These are phyloP conservation scores for Phrynosoma platyrhinos DNA, from an alignment of 2,113 vertebrate genomes.

Conservation along the genomic window DNA sequence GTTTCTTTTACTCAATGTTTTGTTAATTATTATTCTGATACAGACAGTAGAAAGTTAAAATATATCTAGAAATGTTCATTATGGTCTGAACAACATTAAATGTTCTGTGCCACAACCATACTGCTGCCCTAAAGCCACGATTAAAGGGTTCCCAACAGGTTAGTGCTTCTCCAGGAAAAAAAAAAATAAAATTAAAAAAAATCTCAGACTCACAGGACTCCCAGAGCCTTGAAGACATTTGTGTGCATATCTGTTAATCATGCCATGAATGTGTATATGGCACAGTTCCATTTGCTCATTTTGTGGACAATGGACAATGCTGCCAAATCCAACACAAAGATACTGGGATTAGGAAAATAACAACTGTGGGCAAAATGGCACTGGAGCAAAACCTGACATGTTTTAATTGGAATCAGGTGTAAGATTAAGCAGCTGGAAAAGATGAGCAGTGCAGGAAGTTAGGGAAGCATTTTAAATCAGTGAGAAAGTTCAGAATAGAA, in stretches of 20 bases:
- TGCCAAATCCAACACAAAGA: conserved; percentile 53
- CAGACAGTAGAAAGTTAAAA: conserved; percentile 12
- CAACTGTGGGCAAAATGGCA: conserved; percentile 27
- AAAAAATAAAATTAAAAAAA: conserved; percentile 45
- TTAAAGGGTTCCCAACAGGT: conserved; percentile 56
- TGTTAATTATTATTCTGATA: background rate
- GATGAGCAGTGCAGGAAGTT: background rate
- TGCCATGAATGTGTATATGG: conserved; percentile 58
- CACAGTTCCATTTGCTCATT: conserved; percentile 55
- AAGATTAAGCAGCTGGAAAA: background rate
- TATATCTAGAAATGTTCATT: conserved; percentile 29
- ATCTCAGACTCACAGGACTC: conserved; percentile 59
- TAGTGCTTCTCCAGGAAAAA: conserved; percentile 56
- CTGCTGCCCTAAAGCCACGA: conserved; percentile 60
- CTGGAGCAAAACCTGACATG: conserved; percentile 16
- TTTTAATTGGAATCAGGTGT: conserved; percentile 9
- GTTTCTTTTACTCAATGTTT: background rate
- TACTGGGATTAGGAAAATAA: conserved; percentile 51
- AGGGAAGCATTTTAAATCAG: conserved; percentile 7
- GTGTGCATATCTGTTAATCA: conserved; percentile 59
- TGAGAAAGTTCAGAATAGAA: conserved; percentile 7
- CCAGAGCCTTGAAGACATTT: conserved; percentile 58
- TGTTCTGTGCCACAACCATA: conserved; percentile 48
- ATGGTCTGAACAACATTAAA: conserved; percentile 26
- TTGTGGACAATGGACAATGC: conserved; percentile 55